Evolutionary conservation across 1,140 invertebrate species (phyloP).

Genomic region (Drosophila sulfurigaster): DNA sequence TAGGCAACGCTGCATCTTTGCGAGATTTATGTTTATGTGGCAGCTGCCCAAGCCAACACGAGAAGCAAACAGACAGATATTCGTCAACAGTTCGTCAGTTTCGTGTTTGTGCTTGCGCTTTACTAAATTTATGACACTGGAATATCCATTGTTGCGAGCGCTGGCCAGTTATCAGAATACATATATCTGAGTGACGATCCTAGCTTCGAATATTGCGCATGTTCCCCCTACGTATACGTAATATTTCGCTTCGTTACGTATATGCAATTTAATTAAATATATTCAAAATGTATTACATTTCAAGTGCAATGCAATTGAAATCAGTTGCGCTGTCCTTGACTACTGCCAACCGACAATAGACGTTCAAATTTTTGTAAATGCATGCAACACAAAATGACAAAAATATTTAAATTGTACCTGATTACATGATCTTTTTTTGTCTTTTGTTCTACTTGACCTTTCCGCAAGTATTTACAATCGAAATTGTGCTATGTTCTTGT

Average conservation of each 20-base stretch:
- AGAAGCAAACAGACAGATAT: conserved; percentile 9
- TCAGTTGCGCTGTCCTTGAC: conserved; percentile 60
- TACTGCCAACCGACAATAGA: conserved; percentile 11
- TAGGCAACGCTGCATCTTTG: conserved; percentile 67
- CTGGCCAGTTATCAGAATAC: conserved; percentile 64
- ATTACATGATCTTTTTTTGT: conserved; percentile 61
- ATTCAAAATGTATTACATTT: conserved; percentile 70
- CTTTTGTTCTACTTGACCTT: conserved; percentile 54
- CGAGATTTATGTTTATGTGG: conserved; percentile 76
- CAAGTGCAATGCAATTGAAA: conserved; percentile 66
- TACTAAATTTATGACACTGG: conserved; percentile 73
- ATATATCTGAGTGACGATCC: conserved; percentile 54
- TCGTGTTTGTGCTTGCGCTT: conserved; percentile 65
- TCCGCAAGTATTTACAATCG: conserved; percentile 34
- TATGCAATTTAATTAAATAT: conserved; percentile 71
- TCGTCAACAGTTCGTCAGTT: conserved; percentile 58
- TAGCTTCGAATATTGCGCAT: conserved; percentile 14
- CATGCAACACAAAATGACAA: conserved; percentile 58
- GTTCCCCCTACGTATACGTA: conserved; percentile 64
- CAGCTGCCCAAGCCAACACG: conserved; percentile 45
- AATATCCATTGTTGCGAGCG: conserved; percentile 72
- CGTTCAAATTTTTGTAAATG: conserved; percentile 41
- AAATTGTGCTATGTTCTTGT: conserved; percentile 52
- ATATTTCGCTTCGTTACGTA: conserved; percentile 58
- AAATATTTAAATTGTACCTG: conserved; percentile 71